A percentile compares a stretch with the other conserved stretches of the same genome.
These are phyloP conservation scores for Tromatobia lineatoria DNA, from an alignment of 2,888 invertebrate genomes.

Conservation along the genomic window DNA sequence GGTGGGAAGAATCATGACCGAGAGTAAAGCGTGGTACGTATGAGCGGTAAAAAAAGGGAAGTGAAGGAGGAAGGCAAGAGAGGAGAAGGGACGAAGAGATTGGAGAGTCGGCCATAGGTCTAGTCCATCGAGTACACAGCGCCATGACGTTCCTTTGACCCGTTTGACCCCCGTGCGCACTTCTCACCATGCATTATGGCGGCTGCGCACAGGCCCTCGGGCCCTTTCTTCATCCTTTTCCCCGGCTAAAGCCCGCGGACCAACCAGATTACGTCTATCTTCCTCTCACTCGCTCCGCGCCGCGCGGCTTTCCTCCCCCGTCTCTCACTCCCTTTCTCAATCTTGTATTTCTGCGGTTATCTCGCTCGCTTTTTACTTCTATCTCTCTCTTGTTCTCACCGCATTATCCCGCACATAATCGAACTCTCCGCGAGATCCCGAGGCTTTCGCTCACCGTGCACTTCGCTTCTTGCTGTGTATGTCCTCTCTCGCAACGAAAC, in stretches of 20 bases:
- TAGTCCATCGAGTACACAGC: constrained; percentile 73
- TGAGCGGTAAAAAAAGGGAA: constrained; percentile 28
- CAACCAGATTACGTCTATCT: constrained; percentile 82
- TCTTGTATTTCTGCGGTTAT: constrained; percentile 27
- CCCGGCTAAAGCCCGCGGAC: constrained; percentile 80
- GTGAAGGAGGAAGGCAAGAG: constrained; percentile 1
- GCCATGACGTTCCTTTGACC: constrained; percentile 84
- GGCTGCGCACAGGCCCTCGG: constrained; percentile 77
- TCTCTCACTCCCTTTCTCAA: constrained; percentile 51
- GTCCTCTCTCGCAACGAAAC: constrained; percentile 33
- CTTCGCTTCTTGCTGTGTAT: constrained; percentile 39
- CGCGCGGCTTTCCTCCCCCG: constrained; percentile 55
- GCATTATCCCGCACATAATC: constrained; percentile 82
- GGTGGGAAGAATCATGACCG: background rate
- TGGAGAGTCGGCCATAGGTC: constrained; percentile 77
- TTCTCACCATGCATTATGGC: constrained; percentile 85
- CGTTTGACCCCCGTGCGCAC: constrained; percentile 84
- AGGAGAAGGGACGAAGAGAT: constrained; percentile 34
- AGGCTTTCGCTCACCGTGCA: constrained; percentile 61
- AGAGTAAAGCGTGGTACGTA: background rate
- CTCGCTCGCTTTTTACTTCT: constrained; percentile 49
- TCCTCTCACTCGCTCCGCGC: constrained; percentile 73
- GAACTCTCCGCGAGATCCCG: constrained; percentile 70
- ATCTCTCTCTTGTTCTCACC: constrained; percentile 78
- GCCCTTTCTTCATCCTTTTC: constrained; percentile 82